Percentiles rank a stretch among this genome's conserved stretches.
phyloP scores from a whole-genome alignment of 2,797 vertebrate species.

The Anabacerthia variegaticeps region DNA sequence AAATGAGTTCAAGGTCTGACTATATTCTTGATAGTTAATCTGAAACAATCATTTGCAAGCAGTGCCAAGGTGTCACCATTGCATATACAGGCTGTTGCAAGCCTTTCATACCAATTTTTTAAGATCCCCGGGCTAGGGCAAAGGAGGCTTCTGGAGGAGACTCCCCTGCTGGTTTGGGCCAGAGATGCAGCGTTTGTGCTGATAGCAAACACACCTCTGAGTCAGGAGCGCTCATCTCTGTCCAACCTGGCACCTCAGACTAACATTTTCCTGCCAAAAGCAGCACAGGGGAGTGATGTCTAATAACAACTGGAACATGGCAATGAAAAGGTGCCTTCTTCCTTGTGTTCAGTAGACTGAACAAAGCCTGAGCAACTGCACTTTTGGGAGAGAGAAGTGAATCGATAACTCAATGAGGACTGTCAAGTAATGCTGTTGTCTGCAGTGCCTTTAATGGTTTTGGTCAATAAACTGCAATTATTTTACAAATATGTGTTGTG shows the following conservation, averaged over 20 bases:
- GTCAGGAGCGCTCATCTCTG: not conserved
- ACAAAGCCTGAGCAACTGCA: not conserved
- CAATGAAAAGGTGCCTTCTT: not conserved
- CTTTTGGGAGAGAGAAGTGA: not conserved
- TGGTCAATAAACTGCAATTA: conserved; percentile 50
- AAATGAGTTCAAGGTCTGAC: not conserved
- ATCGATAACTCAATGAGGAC: not conserved
- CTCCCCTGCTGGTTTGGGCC: not conserved
- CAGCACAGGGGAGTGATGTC: not conserved
- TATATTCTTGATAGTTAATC: not conserved
- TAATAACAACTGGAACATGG: not conserved
- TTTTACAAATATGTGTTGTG: not conserved
- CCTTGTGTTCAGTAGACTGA: not conserved
- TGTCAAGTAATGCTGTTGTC: not conserved
- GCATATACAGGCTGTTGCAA: not conserved
- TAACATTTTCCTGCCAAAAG: not conserved
- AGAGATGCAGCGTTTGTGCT: not conserved
- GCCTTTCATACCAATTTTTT: not conserved
- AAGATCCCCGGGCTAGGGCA: not conserved
- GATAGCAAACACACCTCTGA: not conserved
- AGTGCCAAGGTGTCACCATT: not conserved
- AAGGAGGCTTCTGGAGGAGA: not conserved
- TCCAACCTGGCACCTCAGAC: not conserved
- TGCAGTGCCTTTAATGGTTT: conserved; percentile 12
- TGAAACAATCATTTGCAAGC: not conserved